Percentiles rank a stretch among this genome's conserved stretches.
Evolutionary conservation across 2,113 vertebrate species (phyloP).

Genomic region (Lanius ludovicianus): DNA sequence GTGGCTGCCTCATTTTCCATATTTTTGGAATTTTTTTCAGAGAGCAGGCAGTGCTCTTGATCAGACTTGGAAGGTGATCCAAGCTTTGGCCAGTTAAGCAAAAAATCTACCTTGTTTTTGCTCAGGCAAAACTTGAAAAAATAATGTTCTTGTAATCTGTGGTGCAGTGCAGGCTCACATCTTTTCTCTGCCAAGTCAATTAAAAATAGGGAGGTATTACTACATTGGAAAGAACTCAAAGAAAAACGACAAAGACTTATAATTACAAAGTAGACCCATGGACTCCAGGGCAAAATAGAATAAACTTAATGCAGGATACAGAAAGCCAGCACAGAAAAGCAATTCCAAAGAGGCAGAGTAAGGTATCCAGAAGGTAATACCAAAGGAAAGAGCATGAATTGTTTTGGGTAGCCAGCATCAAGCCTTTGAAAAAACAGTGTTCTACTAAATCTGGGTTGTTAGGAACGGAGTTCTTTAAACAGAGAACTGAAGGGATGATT

Average conservation of each 20-base stretch:
- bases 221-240: slow-evolving; percentile 20
- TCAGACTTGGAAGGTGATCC: neutral
- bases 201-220: slow-evolving; percentile 16
- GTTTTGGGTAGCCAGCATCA: neutral
- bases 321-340: neutral
- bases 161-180: neutral
- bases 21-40: neutral
- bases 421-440: neutral
- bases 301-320: neutral
- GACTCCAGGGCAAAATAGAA: neutral
- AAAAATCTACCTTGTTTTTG: neutral
- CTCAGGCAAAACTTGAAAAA: neutral
- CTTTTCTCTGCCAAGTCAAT: slow-evolving; percentile 43
- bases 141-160: neutral
- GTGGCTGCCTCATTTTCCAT: neutral
- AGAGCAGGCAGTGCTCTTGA: neutral
- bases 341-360: neutral
- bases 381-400: neutral
- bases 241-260: slow-evolving; percentile 5
- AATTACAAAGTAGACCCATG: neutral
- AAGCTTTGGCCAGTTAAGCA: neutral
- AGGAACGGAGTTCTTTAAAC: neutral
- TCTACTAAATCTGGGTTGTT: neutral
- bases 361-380: neutral
- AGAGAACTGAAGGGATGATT: neutral